Base-by-base conservation (phyloP, 37 sponge, comb jelly and placozoan genomes). In the Hormiphora californensis region DNA sequence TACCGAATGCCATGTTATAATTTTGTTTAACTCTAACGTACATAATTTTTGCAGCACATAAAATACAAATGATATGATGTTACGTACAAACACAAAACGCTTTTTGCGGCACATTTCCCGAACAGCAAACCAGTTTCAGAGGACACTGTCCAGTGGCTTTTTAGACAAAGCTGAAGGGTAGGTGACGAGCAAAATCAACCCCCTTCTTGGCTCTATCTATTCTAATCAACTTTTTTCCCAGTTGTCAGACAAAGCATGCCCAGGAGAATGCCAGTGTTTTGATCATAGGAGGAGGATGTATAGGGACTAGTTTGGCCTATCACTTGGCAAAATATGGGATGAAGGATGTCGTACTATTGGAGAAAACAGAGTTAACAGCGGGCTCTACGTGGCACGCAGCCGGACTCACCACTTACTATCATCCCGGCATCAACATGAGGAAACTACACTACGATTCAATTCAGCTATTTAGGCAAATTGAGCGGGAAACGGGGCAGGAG, bases 361-460 rank as follows among this genome's bases (percentile, higher is more conserved):
- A 88, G 62, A 88, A 88, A 31, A 54, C 89, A 11, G 89, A 88
- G 49, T 40, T 88, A 3, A 88, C 89, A 21, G 89, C 89, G 9
- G 89, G 89, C 25, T 88, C 89, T 28, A 88, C 89, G 1, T 88
- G 89, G 89, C 89, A 88, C 32, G 89, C 89, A 2, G 89, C 89
- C 22, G 89, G 89, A 33, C 62, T 88, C 31, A 57, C 89, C 7
- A 88, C 89, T 17, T 86, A 87, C 85, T 88, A 68, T 32, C 85
- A 88, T 88, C 85, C 89, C 87, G 89, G 89, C 0, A 54, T 88
- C 59, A 88, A 88, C 46, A 30, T 88, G 62, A 31, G 54, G 37
- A 87, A 54, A 7, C n/a, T 88, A 1, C 89, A 88, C 54, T 88
- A 86, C 27, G 89, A 88, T 9, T 68, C 81, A 15, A 49, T 88